phyloP scores from a whole-genome alignment of 2,113 vertebrate species.

The Chloropsis hardwickii region DNA sequence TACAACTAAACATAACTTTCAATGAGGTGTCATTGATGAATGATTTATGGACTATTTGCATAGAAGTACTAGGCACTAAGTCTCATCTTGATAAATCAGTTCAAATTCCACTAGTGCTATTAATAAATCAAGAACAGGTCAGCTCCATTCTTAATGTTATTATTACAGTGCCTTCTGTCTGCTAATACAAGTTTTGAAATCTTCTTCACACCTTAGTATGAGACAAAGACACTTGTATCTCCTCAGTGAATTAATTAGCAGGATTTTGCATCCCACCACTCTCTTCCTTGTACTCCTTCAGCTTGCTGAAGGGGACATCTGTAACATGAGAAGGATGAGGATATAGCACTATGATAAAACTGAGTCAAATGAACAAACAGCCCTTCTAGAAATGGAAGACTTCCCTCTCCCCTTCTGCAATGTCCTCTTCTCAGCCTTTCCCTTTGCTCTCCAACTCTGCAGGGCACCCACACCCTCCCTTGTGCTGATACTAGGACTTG shows the following conservation, averaged over 20 bases:
- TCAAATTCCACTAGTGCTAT: slow-evolving; percentile 32
- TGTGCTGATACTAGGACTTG: not conserved
- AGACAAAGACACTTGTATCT: not conserved
- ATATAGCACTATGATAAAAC: not conserved
- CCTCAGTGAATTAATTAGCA: not conserved
- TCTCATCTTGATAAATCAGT: slow-evolving; percentile 29
- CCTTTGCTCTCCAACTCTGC: not conserved
- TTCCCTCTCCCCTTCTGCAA: not conserved
- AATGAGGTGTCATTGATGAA: not conserved
- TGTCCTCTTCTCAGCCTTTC: not conserved
- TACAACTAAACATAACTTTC: not conserved
- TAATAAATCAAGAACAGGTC: slow-evolving; percentile 14
- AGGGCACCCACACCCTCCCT: not conserved
- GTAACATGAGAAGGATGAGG: not conserved
- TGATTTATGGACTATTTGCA: slow-evolving; percentile 15
- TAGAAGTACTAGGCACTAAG: not conserved
- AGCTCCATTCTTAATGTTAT: not conserved
- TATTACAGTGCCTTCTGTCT: slow-evolving; percentile 18
- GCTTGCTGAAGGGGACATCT: not conserved
- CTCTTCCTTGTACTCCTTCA: not conserved
- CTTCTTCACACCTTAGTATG: not conserved
- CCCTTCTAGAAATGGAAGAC: not conserved
- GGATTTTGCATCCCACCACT: not conserved
- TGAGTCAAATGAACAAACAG: not conserved
- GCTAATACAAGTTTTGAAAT: slow-evolving; percentile 36